A percentile compares a stretch with the other conserved stretches of the same genome.
Evolutionary conservation across 2,888 invertebrate genomes (phyloP).

Genomic region (Iphiclides podalirius): DNA sequence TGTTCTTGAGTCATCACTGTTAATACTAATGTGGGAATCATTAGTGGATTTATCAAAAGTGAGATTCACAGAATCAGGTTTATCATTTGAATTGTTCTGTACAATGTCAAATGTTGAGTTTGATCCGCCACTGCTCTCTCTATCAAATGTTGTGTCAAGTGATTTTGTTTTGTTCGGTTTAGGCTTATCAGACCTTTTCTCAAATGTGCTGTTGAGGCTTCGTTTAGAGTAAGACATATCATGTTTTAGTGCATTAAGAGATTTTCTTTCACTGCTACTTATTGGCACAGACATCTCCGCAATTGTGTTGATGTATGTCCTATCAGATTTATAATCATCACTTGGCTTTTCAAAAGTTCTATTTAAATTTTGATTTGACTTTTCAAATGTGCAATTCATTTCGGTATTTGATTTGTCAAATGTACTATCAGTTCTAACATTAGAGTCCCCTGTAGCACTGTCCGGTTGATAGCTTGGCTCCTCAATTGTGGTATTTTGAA

Average conservation of each 20-base stretch:
- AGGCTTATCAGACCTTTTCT: slow-evolving; percentile 31
- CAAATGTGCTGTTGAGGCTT: slow-evolving; percentile 36
- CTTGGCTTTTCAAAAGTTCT: slow-evolving; percentile 30
- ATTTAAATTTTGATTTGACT: slow-evolving; percentile 29
- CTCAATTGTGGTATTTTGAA: too few species aligned
- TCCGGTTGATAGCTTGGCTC: too few species aligned
- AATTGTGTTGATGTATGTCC: not conserved
- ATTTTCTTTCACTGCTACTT: slow-evolving; percentile 23
- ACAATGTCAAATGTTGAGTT: slow-evolving; percentile 30
- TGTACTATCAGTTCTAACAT: slow-evolving; percentile 3
- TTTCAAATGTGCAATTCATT: slow-evolving; percentile 18
- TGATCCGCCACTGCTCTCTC: slow-evolving; percentile 26
- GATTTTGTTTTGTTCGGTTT: slow-evolving; percentile 21
- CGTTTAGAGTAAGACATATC: not conserved
- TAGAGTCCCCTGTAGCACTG: too few species aligned
- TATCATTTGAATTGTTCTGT: slow-evolving; percentile 4
- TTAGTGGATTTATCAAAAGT: slow-evolving; percentile 44
- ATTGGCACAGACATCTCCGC: not conserved
- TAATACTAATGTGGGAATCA: slow-evolving; percentile 54
- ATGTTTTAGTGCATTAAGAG: not conserved
- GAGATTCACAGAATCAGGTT: slow-evolving; percentile 44
- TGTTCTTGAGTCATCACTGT: slow-evolving; percentile 56
- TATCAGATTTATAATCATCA: slow-evolving; percentile 3
- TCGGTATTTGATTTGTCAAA: slow-evolving; percentile 18
- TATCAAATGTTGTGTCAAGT: slow-evolving; percentile 49